A percentile compares a stretch with the other conserved stretches of the same genome.
phyloP scores from a whole-genome alignment of 2,113 vertebrate genomes.

The Callaeas wilsoni region DNA sequence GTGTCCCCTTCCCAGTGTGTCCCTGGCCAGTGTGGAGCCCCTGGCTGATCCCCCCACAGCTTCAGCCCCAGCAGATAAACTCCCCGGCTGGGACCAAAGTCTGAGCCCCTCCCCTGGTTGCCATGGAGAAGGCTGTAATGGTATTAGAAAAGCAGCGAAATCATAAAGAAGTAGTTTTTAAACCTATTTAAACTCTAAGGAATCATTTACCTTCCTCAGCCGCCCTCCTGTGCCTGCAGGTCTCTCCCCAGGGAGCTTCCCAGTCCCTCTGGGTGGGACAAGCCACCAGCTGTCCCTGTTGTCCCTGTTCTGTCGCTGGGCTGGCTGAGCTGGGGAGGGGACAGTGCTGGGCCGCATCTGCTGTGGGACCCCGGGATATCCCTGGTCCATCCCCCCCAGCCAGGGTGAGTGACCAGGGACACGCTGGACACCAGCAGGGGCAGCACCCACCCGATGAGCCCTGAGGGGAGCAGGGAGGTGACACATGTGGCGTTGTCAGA shows the following conservation, averaged over 20 bases:
- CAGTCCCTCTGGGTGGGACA: fast-evolving
- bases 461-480: not conserved
- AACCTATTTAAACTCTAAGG: not conserved
- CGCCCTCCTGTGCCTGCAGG: not conserved
- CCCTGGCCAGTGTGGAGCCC: not conserved
- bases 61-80: not conserved
- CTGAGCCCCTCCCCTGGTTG: conserved; percentile 25
- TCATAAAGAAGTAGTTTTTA: not conserved
- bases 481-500: not conserved
- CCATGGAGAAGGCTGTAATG: conserved; percentile 39
- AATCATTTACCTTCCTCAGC: not conserved
- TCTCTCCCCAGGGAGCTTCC: not conserved
- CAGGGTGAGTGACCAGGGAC: not conserved
- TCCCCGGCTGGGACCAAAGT: not conserved
- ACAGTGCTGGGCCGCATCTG: not conserved
- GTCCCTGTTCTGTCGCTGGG: not conserved
- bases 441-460: fast-evolving
- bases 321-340: not conserved
- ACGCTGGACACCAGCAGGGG: not conserved
- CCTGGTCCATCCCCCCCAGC: not conserved
- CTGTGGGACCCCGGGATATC: fast-evolving
- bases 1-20: fast-evolving
- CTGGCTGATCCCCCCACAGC: fast-evolving
- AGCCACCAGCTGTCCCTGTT: not conserved
- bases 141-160: conserved; percentile 32